Percentiles rank a stretch among this genome's conserved stretches.
Evolutionary conservation across 1,140 invertebrate species (phyloP).

Genomic region (Hesperophylax magnus): DNA sequence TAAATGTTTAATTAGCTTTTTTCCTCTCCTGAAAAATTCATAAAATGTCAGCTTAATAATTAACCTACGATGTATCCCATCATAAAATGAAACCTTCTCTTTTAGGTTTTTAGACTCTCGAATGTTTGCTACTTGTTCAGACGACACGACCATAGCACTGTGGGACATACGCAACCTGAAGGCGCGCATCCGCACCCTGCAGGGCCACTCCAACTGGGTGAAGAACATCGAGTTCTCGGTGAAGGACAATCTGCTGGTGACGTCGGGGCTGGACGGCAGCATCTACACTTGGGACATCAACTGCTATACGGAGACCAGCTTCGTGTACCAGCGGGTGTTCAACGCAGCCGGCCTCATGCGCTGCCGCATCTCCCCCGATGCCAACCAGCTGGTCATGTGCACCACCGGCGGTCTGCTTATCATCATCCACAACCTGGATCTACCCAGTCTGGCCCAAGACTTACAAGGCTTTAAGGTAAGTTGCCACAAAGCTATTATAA

Average conservation of each 20-base stretch:
- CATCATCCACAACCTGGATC: conserved; percentile 89
- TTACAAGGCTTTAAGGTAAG: conserved; percentile 87
- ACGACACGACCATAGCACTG: conserved; percentile 91
- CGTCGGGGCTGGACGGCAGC: conserved; percentile 93
- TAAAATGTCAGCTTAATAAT: too few relatives aligned
- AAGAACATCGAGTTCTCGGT: conserved; percentile 96
- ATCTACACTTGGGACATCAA: conserved; percentile 97
- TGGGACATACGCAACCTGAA: conserved; percentile 93
- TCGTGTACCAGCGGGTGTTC: conserved; percentile 87
- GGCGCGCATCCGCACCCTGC: conserved; percentile 80
- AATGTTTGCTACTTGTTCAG: conserved; percentile 93
- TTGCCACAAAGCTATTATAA: too few relatives aligned
- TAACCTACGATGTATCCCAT: background rate
- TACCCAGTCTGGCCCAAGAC: conserved; percentile 84
- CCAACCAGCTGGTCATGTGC: conserved; percentile 90
- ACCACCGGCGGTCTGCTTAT: conserved; percentile 92
- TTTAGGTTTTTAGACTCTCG: conserved; percentile 88
- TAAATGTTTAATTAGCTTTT: too few relatives aligned
- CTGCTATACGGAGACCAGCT: conserved; percentile 84
- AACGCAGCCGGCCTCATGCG: conserved; percentile 89
- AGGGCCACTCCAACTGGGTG: conserved; percentile 95
- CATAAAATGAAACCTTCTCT: background rate
- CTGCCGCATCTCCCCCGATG: conserved; percentile 87
- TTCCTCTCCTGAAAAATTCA: too few relatives aligned
- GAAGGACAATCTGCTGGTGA: conserved; percentile 88